A percentile compares a stretch with the other conserved stretches of the same genome.
These are phyloP conservation scores for Rhingia campestris DNA, from an alignment of 2,888 invertebrate species.

Conservation along the genomic window DNA sequence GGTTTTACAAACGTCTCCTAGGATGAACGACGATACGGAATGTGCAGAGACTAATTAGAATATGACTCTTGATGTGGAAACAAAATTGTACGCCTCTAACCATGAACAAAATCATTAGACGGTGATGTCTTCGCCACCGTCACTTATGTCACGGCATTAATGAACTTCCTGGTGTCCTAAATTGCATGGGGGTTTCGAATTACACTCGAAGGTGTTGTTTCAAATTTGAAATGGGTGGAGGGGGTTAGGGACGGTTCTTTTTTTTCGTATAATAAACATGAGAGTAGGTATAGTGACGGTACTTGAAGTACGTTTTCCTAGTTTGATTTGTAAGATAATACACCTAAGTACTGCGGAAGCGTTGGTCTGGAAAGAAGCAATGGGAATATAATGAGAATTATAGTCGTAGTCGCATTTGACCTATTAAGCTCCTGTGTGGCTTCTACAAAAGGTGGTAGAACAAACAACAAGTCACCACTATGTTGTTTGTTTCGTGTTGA, in stretches of 20 bases:
- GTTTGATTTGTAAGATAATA: neutral
- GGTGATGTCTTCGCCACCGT: slow-evolving; percentile 5
- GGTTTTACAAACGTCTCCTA: neutral
- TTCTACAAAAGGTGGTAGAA: neutral
- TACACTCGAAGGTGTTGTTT: slow-evolving; percentile 26
- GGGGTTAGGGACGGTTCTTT: slow-evolving; percentile 12
- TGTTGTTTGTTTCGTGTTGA: too few relatives aligned
- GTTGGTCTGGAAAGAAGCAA: neutral
- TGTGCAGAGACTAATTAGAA: slow-evolving; percentile 35
- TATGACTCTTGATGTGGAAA: neutral
- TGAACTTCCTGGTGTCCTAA: slow-evolving; percentile 63
- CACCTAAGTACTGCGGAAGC: slow-evolving; percentile 23
- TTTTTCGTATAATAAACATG: slow-evolving; percentile 45
- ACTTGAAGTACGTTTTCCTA: slow-evolving; percentile 45
- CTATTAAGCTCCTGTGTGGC: neutral
- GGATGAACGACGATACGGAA: slow-evolving; percentile 4
- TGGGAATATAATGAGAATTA: neutral
- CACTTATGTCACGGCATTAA: slow-evolving; percentile 32
- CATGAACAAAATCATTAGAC: slow-evolving; percentile 19
- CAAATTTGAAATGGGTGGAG: neutral
- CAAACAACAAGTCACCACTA: too few relatives aligned
- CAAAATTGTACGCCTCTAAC: too few relatives aligned
- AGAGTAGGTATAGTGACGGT: slow-evolving; percentile 15
- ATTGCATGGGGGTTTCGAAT: slow-evolving; percentile 44
- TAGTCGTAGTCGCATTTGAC: neutral